Conservation (phyloP, 2,113 vertebrate species). For the Synchiropus splendidus region DNA sequence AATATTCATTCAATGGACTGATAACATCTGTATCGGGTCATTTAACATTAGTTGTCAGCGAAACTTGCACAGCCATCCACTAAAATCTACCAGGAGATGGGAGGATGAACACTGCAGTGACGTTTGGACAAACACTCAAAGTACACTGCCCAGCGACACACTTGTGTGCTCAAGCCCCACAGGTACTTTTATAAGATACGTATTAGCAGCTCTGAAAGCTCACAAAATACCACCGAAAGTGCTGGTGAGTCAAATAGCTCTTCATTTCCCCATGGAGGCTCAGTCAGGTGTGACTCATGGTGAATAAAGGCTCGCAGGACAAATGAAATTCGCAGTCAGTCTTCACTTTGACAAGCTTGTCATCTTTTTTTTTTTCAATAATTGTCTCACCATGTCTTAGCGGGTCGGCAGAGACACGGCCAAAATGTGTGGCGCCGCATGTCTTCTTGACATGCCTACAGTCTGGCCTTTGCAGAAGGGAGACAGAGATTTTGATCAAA, state of each 20-base stretch:
- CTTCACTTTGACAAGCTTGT: conserved; percentile 41
- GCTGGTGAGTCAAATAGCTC: conserved; percentile 8
- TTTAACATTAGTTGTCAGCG: too few relatives aligned
- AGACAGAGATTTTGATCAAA: conserved; percentile 1
- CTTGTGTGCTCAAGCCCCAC: too few relatives aligned
- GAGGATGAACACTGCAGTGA: too few relatives aligned
- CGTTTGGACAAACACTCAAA: too few relatives aligned
- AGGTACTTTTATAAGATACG: too few relatives aligned
- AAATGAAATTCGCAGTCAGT: conserved; percentile 47
- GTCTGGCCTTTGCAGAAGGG: conserved; percentile 7
- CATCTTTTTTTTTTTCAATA: conserved; percentile 37
- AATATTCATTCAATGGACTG: too few relatives aligned
- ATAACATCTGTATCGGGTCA: too few relatives aligned
- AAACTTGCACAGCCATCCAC: too few relatives aligned
- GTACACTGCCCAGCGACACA: too few relatives aligned
- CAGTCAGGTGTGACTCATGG: conserved; percentile 47
- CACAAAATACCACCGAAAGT: neutral
- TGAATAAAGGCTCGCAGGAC: conserved; percentile 42
- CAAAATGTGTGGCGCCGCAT: conserved; percentile 19
- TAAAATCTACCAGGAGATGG: too few relatives aligned
- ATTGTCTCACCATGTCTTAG: conserved; percentile 44
- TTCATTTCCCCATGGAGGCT: conserved; percentile 26
- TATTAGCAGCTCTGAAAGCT: too few relatives aligned
- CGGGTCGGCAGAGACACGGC: conserved; percentile 30
- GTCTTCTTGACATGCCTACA: conserved; percentile 19